These are phyloP conservation scores for Chiloscyllium punctatum DNA, from an alignment of 2,797 vertebrate species.

Conservation along the genomic window DNA sequence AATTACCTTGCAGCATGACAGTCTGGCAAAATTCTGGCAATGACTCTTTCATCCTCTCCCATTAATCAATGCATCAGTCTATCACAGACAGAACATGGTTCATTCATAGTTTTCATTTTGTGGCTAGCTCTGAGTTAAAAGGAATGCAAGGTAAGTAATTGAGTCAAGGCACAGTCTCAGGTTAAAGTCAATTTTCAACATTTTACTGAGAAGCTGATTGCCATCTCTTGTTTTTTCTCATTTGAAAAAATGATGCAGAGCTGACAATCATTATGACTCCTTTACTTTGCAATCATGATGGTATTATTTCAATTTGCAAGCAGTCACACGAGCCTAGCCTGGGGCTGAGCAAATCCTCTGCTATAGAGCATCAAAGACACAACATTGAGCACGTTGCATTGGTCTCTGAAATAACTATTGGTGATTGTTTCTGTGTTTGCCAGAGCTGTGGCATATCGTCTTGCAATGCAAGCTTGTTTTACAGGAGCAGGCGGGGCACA, in stretches of 20 bases:
- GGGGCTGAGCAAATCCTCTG: neutral
- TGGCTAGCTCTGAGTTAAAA: neutral
- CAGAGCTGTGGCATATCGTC: neutral
- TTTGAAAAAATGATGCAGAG: neutral
- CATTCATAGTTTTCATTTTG: neutral
- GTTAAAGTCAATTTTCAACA: neutral
- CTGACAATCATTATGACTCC: neutral
- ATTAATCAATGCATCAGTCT: neutral
- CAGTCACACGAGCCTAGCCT: neutral
- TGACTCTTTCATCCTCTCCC: neutral
- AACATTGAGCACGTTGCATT: neutral
- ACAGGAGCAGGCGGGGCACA: neutral
- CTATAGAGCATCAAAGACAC: neutral
- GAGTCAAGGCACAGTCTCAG: neutral
- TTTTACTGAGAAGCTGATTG: neutral
- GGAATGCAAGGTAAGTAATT: neutral
- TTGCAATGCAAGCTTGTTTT: neutral
- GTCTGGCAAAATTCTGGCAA: neutral
- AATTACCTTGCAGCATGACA: neutral
- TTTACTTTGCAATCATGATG: constrained; percentile 11
- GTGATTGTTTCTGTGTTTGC: neutral
- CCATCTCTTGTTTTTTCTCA: neutral
- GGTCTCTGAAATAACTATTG: neutral
- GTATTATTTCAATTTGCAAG: neutral
- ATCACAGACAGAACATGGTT: neutral